phyloP scores from a whole-genome alignment of 2,113 vertebrate species.

The Strix uralensis region DNA sequence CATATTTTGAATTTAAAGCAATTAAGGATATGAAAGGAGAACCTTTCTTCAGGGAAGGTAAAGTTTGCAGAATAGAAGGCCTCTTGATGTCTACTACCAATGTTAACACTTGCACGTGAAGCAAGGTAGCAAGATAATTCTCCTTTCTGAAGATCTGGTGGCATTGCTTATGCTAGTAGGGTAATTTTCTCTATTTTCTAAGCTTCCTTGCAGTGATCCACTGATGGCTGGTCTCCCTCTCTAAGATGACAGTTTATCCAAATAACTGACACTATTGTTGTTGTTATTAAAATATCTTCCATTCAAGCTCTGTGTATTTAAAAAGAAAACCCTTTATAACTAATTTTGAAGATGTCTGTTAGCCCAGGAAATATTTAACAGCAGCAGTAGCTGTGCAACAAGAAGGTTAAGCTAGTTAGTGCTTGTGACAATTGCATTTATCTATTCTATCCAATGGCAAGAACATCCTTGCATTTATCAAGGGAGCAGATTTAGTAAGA shows the following conservation, averaged over 20 bases:
- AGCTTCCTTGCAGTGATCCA: not conserved
- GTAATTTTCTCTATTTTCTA: conserved; percentile 21
- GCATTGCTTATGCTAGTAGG: not conserved
- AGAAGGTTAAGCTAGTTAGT: conserved; percentile 33
- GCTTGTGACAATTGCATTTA: not conserved
- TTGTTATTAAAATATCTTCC: not conserved
- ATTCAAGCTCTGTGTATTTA: not conserved
- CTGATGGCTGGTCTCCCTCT: not conserved
- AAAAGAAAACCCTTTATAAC: conserved; percentile 28
- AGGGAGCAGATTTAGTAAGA: conserved; percentile 30
- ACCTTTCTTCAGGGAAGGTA: not conserved
- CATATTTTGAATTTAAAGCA: not conserved
- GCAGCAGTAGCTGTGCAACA: not conserved
- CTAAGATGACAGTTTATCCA: not conserved
- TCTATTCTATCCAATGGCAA: not conserved
- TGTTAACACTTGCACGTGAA: not conserved
- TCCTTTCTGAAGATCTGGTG: not conserved
- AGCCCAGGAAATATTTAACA: conserved; percentile 33
- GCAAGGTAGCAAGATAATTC: not conserved
- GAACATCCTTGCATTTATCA: conserved; percentile 4
- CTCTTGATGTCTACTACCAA: not conserved
- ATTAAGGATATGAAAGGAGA: not conserved
- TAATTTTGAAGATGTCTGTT: not conserved
- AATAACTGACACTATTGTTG: not conserved
- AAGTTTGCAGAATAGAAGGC: not conserved